Evolutionary conservation across 2,113 vertebrate genomes (phyloP), one percentile per base, ranked within the genome.

Genomic region (Dicaeum eximium): DNA sequence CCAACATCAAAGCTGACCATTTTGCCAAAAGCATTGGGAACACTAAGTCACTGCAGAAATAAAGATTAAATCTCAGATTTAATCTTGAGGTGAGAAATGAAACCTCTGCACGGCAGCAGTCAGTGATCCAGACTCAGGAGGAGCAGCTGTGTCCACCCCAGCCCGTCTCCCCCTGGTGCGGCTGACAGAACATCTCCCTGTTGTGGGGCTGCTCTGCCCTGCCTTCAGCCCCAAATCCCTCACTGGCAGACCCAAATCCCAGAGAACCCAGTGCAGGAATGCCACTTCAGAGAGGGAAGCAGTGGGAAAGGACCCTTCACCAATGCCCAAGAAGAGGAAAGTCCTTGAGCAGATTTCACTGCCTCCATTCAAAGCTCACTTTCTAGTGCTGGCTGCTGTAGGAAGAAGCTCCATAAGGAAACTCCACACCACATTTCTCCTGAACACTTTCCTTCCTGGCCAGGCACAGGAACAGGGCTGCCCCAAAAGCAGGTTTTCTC

Each of bases 1-100:
- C 51, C 69, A 81, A 87, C 94, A 66, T 86, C 88, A 91, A 93
- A 92, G 91, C 69, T 54, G 54, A 70, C 38, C 40, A 7, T 62
- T 81, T 65, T 57, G 75, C 92, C 91, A 95, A 83, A 66, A 94
- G 72, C 75, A 42, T 38, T 47, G 58, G 86, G 79, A 86, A 86
- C 72, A 74, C 71, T 58, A 82, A 86, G 30, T 87, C 90, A 91
- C 37, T 69, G 58, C 66, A 82, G 83, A 95, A 93, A 81, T 21
- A 80, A 90, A 82, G 62, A 84, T 51, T 70, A 75, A 65, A 94
- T 82, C 88, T 80, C 54, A 66, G 82, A 83, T 92, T 92, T 88
- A 77, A 88, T 67, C 81, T 69, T 20, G 47, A 97, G 67, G 81
- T 82, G 90, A 93, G 94, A 93, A 95, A 56, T n/a, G 27, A 96